Base-by-base conservation (phyloP, 1,140 invertebrate genomes). In the Diachasma alloeum region DNA sequence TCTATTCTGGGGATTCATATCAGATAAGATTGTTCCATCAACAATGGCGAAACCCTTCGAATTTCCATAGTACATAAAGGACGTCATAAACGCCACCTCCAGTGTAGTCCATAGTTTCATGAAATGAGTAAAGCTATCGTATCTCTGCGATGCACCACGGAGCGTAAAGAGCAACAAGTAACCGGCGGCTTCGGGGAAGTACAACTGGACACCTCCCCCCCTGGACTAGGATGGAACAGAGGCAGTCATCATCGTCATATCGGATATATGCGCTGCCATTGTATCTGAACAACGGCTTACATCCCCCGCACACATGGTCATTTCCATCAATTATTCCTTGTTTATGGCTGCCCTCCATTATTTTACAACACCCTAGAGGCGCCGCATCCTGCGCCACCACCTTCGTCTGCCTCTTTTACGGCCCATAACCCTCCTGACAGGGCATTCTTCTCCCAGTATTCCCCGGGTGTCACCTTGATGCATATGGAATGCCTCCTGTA, bases 301-400 rank as follows among this genome's bases (percentile, higher is more conserved):
- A 26, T 26, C 24, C 6, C 59, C 26, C 19, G 4, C 59, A 26
- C 19, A 26, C 24, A 31, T 63, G 59, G 59, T 63, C 59, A 63
- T 63, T 63, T 63, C 22, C 59, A 63, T 63, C 59, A 63, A 63
- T 63, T 63, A 63, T 63, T 63, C 59, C 59, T 26, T 26, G 59
- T 63, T 63, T 63, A 63, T 63, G 24, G 59, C 19, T 13, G 59
- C 5, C 59, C 17, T 63, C 19, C 26, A 63, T 63, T 24, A 63
- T 26, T 31, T 63, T 31, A 31, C 24, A 63, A 19, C 19, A 24
- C 59, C 59, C 59, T 13, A 11, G 59, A 31, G 59, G 24, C 8
- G 15, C 11, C 24, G 13, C 19, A 63, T 24, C 3, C 19, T 63
- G 59, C 24, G 15, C n/a, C n/a, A 26, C 59, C 59, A 24, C 24